These are phyloP conservation scores for Thinocorus orbignyianus DNA, from an alignment of 2,113 vertebrate species.

Conservation along the genomic window DNA sequence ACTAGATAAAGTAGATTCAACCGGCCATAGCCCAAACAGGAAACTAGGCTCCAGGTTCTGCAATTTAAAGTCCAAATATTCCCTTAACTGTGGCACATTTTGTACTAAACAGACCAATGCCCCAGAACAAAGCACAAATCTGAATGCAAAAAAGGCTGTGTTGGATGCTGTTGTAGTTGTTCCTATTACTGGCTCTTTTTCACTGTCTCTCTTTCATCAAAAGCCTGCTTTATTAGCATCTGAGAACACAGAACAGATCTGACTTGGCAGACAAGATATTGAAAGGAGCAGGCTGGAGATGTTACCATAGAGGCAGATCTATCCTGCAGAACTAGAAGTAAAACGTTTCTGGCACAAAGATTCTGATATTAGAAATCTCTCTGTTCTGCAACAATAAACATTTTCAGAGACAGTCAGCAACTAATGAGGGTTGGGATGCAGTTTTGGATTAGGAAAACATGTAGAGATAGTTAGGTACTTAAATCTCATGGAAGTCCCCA, in stretches of 20 bases:
- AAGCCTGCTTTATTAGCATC: not conserved
- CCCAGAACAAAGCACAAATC: not conserved
- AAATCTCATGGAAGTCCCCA: not conserved
- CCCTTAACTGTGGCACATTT: not conserved
- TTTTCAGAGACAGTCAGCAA: not conserved
- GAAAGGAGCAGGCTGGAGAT: not conserved
- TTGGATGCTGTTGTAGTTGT: not conserved
- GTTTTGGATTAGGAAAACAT: not conserved
- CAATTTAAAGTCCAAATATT: not conserved
- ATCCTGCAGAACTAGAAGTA: not conserved
- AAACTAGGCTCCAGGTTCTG: not conserved
- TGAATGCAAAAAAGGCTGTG: not conserved
- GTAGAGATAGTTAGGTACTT: not conserved
- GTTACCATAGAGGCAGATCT: not conserved
- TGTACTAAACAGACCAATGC: not conserved
- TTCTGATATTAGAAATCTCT: not conserved
- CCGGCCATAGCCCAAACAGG: not conserved
- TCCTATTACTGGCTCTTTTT: not conserved
- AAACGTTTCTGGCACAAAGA: not conserved
- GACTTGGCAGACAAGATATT: not conserved
- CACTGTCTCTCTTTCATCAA: not conserved
- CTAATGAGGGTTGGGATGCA: not conserved
- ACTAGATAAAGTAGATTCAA: not conserved
- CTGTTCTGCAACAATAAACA: not conserved
- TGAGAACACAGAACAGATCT: not conserved